Evolutionary conservation across 2,113 vertebrate species (phyloP).

Genomic region (Strix uralensis): DNA sequence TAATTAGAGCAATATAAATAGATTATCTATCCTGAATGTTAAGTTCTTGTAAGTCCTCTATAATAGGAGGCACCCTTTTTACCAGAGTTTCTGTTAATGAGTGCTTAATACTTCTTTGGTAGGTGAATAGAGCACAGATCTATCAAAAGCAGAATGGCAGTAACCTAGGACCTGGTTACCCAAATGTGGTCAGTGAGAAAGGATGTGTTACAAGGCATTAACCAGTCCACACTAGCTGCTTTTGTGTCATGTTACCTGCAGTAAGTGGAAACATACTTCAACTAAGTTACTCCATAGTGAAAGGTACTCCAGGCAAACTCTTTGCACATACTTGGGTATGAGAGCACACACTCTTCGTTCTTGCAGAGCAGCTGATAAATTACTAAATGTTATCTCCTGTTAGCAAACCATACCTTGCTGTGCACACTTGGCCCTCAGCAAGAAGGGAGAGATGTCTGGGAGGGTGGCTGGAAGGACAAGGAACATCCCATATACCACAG

Average conservation of each 20-base stretch:
- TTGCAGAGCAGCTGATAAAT: background rate
- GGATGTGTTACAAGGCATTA: background rate
- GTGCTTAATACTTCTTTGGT: background rate
- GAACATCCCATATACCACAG: accelerated
- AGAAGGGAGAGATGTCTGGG: background rate
- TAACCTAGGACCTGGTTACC: background rate
- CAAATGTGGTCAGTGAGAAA: background rate
- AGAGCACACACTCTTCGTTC: background rate
- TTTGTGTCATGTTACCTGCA: background rate
- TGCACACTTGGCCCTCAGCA: background rate
- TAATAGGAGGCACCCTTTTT: background rate
- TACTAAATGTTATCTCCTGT: too few relatives aligned
- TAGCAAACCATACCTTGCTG: background rate
- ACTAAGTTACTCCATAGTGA: background rate
- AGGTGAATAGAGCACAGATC: background rate
- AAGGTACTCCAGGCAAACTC: background rate
- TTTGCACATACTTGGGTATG: accelerated
- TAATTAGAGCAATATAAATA: background rate
- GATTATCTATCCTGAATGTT: background rate
- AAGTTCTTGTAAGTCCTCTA: background rate
- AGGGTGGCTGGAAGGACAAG: background rate
- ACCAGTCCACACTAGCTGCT: background rate
- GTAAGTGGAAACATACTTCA: background rate
- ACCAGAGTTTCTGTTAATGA: background rate
- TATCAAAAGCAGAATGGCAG: background rate